Evolutionary conservation across 2,113 vertebrate genomes (phyloP), one percentile per base, ranked within the genome.

Genomic region (Lagopus leucura): DNA sequence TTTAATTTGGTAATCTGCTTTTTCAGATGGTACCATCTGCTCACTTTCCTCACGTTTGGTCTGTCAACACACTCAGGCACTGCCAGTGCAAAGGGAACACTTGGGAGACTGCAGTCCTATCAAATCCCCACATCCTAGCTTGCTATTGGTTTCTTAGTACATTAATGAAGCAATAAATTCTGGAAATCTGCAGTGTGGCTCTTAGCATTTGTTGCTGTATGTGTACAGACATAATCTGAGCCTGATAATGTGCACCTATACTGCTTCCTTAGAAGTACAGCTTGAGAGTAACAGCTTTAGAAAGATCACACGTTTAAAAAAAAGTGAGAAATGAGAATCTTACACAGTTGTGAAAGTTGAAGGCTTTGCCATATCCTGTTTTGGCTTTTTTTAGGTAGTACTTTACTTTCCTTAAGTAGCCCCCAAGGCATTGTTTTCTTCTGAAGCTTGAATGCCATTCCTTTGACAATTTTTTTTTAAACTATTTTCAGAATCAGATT

Each of bases 41-140:
- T 90, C 13, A 36, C 87, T 92, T 87, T 91, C 47, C 78, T 95
- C 64, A 77, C 71, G 6, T 86, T 50, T 82, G 75, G 54, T 90
- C n/a, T 89, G 34, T 86, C 54, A 80, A 7, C 45, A 47, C 34
- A 15, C 55, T 73, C 36, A 72, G 0, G 52, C 38, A 36, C 61
- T 90, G 83, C 57, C 83, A 86, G 40, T 27, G 40, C 43, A 76
- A 71, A 92, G 52, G 25, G 36, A 73, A 12, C 58, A 15, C 16
- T 75, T 79, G 64, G 60, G 57, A 78, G 73, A 54, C 54, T 73
- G 43, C 66, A 92, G 74, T 43, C 40, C 61, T 30, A 50, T 13
- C 27, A 93, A 86, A 93, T 89, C 83, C 63, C 72, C 66, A 78
- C 36, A 32, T 93, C 63, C 48, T 54, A 20, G 65, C 57, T 30